A percentile compares a stretch with the other conserved stretches of the same genome.
These are phyloP conservation scores for Lytechinus variegatus DNA, from an alignment of 35 echinoderm and acorn worm genomes.

Conservation along the genomic window DNA sequence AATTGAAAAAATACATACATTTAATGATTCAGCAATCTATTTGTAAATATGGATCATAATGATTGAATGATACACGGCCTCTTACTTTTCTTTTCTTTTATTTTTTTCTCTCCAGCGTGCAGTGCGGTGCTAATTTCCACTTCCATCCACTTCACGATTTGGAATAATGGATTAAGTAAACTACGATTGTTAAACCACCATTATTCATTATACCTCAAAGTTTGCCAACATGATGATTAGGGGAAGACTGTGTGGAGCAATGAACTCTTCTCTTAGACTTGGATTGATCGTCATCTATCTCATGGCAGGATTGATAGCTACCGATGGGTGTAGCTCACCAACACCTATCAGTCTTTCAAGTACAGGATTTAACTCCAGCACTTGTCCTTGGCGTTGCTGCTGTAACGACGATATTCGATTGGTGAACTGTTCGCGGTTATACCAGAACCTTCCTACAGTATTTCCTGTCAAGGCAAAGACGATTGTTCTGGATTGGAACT, in stretches of 20 bases:
- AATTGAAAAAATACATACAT: too few species aligned
- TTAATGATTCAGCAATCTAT: too few species aligned
- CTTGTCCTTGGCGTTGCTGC: neutral
- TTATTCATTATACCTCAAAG: neutral
- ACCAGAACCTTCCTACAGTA: conserved; percentile 16
- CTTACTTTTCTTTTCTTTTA: neutral
- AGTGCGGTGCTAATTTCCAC: neutral
- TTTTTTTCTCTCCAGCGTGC: neutral
- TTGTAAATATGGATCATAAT: neutral
- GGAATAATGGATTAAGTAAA: neutral
- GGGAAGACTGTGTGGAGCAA: neutral
- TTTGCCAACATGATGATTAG: neutral
- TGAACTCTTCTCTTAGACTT: neutral
- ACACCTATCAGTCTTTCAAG: neutral
- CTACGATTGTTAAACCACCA: neutral
- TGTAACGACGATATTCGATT: neutral
- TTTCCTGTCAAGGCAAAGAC: neutral
- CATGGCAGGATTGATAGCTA: neutral
- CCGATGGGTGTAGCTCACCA: neutral
- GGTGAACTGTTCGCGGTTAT: neutral
- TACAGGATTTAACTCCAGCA: neutral
- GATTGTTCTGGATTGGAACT: neutral
- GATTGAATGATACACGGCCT: neutral
- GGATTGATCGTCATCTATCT: neutral
- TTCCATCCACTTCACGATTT: neutral